Conservation (phyloP, 2,888 invertebrate genomes). For the Podotricha telesiphe region DNA sequence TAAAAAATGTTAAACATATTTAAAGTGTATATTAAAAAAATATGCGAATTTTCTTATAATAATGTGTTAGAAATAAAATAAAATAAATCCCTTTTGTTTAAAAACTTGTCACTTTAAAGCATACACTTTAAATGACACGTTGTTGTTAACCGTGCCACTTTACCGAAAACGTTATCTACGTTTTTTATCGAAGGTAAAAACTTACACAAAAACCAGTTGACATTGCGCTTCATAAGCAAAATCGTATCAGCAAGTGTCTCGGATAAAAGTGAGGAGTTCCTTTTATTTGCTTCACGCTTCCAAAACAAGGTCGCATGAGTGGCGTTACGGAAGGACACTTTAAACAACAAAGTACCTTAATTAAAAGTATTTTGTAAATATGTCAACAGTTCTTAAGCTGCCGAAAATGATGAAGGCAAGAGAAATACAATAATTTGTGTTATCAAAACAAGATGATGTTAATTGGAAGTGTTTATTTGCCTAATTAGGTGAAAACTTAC, state of each 20-base stretch:
- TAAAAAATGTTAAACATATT: no score
- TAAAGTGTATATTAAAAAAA: no score
- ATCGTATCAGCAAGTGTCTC: neutral
- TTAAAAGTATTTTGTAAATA: conserved; percentile 26
- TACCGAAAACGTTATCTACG: no score
- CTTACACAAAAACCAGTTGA: neutral
- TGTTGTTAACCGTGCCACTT: no score
- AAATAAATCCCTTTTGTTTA: no score
- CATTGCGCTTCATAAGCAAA: conserved; percentile 9
- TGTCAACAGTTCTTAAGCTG: conserved; percentile 24
- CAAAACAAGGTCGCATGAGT: conserved; percentile 2
- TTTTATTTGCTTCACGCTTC: conserved; percentile 1
- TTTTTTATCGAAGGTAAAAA: neutral
- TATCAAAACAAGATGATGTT: neutral
- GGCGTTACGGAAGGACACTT: conserved; percentile 22
- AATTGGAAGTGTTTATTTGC: neutral
- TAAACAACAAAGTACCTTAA: conserved; percentile 15
- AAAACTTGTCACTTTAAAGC: no score
- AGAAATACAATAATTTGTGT: neutral
- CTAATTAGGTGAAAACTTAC: neutral
- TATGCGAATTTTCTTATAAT: no score
- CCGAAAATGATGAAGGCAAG: conserved; percentile 15
- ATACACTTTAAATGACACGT: no score
- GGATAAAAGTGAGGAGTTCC: conserved; percentile 8
- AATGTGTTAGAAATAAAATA: no score